These are phyloP conservation scores for Cassiopea andromeda DNA, from an alignment of 30 jellyfish, hydroid and myxozoan species.

Conservation along the genomic window DNA sequence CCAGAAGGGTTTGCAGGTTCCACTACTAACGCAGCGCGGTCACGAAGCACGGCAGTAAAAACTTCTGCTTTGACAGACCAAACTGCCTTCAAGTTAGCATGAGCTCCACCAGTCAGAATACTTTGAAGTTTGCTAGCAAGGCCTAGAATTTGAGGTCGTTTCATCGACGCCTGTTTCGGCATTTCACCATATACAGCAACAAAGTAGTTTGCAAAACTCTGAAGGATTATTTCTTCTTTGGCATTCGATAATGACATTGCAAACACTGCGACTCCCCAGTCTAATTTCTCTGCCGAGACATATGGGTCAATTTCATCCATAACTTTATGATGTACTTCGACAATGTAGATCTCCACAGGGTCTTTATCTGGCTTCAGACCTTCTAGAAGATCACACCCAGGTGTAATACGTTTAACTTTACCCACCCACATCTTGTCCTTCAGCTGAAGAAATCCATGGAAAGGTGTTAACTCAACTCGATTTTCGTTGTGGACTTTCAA, in stretches of 20 bases:
- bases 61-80: slow-evolving; percentile 17
- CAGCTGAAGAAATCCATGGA: slow-evolving; percentile 31
- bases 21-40: neutral
- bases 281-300: neutral
- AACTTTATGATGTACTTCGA: neutral
- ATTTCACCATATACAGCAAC: neutral
- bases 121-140: neutral
- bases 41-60: slow-evolving; percentile 28
- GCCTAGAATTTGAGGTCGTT: neutral
- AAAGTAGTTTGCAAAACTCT: neutral
- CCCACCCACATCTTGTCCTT: slow-evolving; percentile 67
- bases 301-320: slow-evolving; percentile 7
- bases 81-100: neutral
- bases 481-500: slow-evolving; percentile 3
- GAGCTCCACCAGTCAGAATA: neutral
- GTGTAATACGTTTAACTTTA: neutral
- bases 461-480: slow-evolving; percentile 38
- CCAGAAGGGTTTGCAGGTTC: slow-evolving; percentile 2
- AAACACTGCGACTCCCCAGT: neutral
- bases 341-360: neutral
- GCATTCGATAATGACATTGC: neutral
- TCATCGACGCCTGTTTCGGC: neutral
- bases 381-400: neutral
- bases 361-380: neutral
- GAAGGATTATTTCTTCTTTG: neutral